Evolutionary conservation across 2,888 invertebrate genomes (phyloP).

Genomic region (Cotesia congregata): DNA sequence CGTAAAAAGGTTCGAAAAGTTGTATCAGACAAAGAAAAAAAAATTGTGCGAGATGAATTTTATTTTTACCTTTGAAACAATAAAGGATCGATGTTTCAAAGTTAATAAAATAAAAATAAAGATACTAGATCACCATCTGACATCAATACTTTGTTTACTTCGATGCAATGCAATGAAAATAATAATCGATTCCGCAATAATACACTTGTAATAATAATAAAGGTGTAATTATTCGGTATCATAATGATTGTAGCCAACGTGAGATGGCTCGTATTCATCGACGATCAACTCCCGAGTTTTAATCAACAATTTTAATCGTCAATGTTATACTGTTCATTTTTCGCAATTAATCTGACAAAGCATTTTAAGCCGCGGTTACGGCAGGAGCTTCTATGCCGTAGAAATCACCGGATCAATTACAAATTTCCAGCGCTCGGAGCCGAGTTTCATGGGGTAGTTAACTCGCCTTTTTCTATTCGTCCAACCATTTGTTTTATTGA

Average conservation of each 20-base stretch:
- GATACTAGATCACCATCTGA: no score
- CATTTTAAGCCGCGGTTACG: slow-evolving; percentile 27
- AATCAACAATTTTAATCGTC: slow-evolving; percentile 38
- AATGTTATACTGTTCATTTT: slow-evolving; percentile 32
- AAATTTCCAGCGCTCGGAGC: slow-evolving; percentile 44
- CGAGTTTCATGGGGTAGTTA: slow-evolving; percentile 33
- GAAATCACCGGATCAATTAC: slow-evolving; percentile 49
- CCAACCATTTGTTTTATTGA: slow-evolving; percentile 20
- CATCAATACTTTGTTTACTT: no score
- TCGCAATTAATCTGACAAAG: slow-evolving; percentile 42
- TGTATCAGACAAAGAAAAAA: no score
- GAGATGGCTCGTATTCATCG: slow-evolving; percentile 12
- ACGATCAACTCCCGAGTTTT: slow-evolving; percentile 20
- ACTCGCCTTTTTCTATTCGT: slow-evolving; percentile 5
- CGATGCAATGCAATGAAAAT: neutral
- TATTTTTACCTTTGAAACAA: no score
- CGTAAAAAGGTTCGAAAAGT: no score
- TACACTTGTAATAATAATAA: slow-evolving; percentile 17
- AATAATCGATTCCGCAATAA: slow-evolving; percentile 37
- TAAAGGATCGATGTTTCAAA: no score
- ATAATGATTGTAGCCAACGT: slow-evolving; percentile 29
- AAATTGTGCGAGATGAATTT: no score
- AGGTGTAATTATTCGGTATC: slow-evolving; percentile 36
- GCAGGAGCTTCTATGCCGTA: slow-evolving; percentile 45
- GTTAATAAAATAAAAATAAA: no score